phyloP scores from a whole-genome alignment of 1,140 invertebrate genomes.

The Vollenhovia emeryi region DNA sequence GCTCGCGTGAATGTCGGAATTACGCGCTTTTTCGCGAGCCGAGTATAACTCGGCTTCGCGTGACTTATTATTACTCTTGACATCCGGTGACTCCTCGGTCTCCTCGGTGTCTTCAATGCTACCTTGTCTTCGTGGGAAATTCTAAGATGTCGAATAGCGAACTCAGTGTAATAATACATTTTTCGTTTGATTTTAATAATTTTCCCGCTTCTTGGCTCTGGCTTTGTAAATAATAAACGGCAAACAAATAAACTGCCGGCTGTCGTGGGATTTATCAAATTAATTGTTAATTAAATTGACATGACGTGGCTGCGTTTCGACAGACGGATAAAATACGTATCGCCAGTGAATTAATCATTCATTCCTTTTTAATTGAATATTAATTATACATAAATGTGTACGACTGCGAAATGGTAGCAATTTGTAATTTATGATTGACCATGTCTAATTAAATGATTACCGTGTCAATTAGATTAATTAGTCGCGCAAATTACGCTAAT shows the following conservation, averaged over 20 bases:
- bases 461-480: not conserved
- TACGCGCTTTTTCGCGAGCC: constrained; percentile 5
- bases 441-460: not conserved
- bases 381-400: not conserved
- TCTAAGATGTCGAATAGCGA: constrained; percentile 20
- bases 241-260: not conserved
- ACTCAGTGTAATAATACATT: not conserved
- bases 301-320: not conserved
- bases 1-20: not conserved
- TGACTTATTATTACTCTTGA: constrained; percentile 9
- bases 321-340: not conserved
- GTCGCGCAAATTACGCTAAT: not conserved
- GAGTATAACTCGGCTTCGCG: not conserved
- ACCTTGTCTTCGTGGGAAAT: not conserved
- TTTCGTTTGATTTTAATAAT: not conserved
- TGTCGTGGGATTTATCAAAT: not conserved
- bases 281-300: not conserved
- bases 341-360: constrained; percentile 8
- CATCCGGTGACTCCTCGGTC: constrained; percentile 17
- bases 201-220: not conserved
- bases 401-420: not conserved
- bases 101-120: constrained; percentile 36
- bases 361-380: constrained; percentile 20
- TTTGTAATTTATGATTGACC: constrained; percentile 23
- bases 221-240: not conserved